Base-by-base conservation (phyloP, 2,113 vertebrate species). In the Gobius niger region DNA sequence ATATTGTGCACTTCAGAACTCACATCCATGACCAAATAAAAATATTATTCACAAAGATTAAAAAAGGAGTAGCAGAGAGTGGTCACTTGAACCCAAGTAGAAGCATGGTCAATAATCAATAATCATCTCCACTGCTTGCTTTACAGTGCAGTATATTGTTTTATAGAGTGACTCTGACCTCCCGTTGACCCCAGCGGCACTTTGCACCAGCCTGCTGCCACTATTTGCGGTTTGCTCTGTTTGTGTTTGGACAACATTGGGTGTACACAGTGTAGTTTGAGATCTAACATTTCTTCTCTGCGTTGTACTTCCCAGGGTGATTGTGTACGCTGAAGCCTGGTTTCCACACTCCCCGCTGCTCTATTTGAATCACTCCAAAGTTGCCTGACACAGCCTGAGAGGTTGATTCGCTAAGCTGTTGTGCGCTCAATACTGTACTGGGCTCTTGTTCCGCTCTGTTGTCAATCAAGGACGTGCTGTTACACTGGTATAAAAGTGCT, bases 261-360 rank as follows among this genome's bases (percentile, higher is more conserved):
- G 57, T 24, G 70, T 67, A 19, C 60, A 53, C 13, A 41, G 13
- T 60, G 57, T 42, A 15, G 34, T 41, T 9, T 41, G 46, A 75
- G 70, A 51, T 50, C 59, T 62, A 65, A 73, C 57, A 60, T 71
- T 19, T 70, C 62, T 51, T 73, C 65, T 16, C 24, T 9, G 7
- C 5, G 2, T n/a, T 9, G 49, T 15, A 15, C 74, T 52, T 47
- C 54, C 52, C 62, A 51, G 19, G 75, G 67, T 47, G 63, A 72
- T 11, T 82, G 76, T 68, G 70, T 66, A 78, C 72, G 61, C 64
- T 70, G 85, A 73, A 52, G 72, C 65, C 44, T 73, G 47, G 63
- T 65, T 76, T 82, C 61, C 67, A 16, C 14, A 14, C 61, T 74
- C 75, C 84, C 83, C 67, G 80, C 83, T 84, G 87, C 63, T 87